A percentile compares a stretch with the other conserved stretches of the same genome.
These are phyloP conservation scores for Plumapathes pennacea DNA, from an alignment of 92 coral and sea anemone genomes.

Conservation along the genomic window DNA sequence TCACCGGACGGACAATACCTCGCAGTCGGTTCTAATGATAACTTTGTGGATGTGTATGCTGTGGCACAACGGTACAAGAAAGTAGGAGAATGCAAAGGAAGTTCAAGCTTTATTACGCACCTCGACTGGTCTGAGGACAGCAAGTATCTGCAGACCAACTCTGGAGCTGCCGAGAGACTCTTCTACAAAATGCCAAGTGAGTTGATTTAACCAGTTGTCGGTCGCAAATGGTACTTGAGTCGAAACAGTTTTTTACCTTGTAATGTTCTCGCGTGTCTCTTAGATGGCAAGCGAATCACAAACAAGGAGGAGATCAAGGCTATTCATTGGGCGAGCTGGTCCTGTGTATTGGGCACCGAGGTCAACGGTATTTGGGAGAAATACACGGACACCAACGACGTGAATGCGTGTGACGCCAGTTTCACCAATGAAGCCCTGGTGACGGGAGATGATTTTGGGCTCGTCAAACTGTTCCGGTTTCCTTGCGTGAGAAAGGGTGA, in stretches of 20 bases:
- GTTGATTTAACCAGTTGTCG: neutral
- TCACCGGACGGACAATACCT: constrained; percentile 97
- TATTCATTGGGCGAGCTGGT: constrained; percentile 94
- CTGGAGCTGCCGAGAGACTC: constrained; percentile 96
- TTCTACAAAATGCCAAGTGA: constrained; percentile 96
- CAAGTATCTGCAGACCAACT: constrained; percentile 92
- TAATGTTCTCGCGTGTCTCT: neutral
- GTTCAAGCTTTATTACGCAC: constrained; percentile 97
- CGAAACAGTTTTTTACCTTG: neutral
- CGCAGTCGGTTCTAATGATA: constrained; percentile 99
- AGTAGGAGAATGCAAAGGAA: constrained; percentile 99
- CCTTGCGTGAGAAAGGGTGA: constrained; percentile 95
- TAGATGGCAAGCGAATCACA: constrained; percentile 85
- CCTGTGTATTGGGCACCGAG: constrained; percentile 90
- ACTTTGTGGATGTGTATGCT: constrained; percentile 95
- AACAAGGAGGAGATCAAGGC: constrained; percentile 96
- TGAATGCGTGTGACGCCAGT: constrained; percentile 88
- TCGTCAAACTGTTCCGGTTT: constrained; percentile 93
- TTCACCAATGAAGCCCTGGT: constrained; percentile 83
- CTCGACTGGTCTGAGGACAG: constrained; percentile 98
- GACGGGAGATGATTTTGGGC: constrained; percentile 97
- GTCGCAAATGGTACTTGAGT: no score
- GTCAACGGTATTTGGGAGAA: constrained; percentile 99
- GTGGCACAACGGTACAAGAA: constrained; percentile 95
- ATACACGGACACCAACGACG: constrained; percentile 95